Base-by-base conservation (phyloP, 2,888 invertebrate species). In the Xestia sexstrigata region DNA sequence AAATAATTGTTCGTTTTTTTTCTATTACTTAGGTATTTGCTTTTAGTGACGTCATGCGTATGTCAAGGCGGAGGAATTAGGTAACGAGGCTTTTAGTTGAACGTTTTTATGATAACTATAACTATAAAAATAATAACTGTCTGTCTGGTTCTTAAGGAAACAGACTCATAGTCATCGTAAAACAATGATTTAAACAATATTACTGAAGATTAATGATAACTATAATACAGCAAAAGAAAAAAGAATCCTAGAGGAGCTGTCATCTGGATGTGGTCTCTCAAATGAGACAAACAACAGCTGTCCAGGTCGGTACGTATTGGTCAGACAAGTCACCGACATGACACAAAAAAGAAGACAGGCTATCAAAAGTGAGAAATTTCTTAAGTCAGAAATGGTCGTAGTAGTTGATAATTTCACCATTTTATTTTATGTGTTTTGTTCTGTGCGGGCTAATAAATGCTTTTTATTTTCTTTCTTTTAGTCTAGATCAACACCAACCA, bases 41-140 rank as follows among this genome's bases (percentile, higher is more conserved):
- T 63, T 60, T 67, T 3, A 35, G 30, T 76, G 74, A 84, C 68
- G 75, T 81, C 76, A 85, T 39, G 65, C 87, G 60, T 81, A 72
- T 87, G 85, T 84, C 82, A 85, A 84, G 81, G 82, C 87, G 76
- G 74, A 58, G 47, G 42, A 73, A 72, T 74, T 62, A 63, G 42
- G 70, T 75, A 78, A 86, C 17, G 47, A 70, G 45, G 71, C 52
- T 71, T 71, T 45, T 47, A 65, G 35, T 55, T 30, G 17, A 58
- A 58, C 1, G 45, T 26, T 26, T 63, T 20, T 49, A 20, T 55
- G 8, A n/a, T 62, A 26, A 49, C 69, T 55, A 8, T 60, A 35
- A n/a, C n/a, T 35, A 35, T 35, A 55, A 70, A 70, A 47, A 58
- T 68, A 62, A n/a, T n/a, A 30, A 47, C 47, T 47, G 11, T 52